Evolutionary conservation across 2,113 vertebrate genomes (phyloP), one percentile per base, ranked within the genome.

Genomic region (Zonotrichia leucophrys): DNA sequence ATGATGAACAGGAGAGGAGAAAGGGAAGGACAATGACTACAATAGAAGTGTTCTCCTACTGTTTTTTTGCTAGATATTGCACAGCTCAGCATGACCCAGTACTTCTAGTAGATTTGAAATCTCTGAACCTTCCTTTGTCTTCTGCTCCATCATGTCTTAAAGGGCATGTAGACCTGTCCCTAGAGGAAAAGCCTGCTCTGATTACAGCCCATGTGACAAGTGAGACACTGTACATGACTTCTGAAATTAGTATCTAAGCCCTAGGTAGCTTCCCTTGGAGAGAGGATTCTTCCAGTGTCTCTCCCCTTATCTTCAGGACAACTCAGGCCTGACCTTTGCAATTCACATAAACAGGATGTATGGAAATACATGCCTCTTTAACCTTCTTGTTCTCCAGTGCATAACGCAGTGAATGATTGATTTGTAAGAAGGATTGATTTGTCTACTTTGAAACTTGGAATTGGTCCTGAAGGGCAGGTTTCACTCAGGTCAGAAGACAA

Each of bases 381-480:
- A 82, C 88, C 83, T 86, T 77, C 62, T 63, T 53, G 50, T 75
- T 79, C 55, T 90, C 41, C 74, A 91, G 66, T 68, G 41, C n/a
- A 79, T 4, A 2, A 20, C 2, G 2, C 55, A 92, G 88, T 52
- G 20, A 80, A 49, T 86, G 46, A n/a, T n/a, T n/a, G n/a, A n/a
- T n/a, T 41, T 1, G 1, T 56, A 47, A 74, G 68, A 87, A 59
- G 28, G 46, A 44, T 64, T 50, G 46, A 70, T 83, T 83, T 80
- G 35, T 83, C 86, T 90, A 11, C 41, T 25, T 23, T 88, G 82
- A 76, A 90, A 83, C 41, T 53, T 87, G 46, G 50, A 80, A 49
- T 39, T 50, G 50, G 67, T 44, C 60, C 79, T 47, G 73, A 95
- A 88, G 85, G 78, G 68, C 46, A 83, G 28, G 56, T 91, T 92